phyloP scores from a whole-genome alignment of 2,113 vertebrate genomes.

The Willisornis vidua region DNA sequence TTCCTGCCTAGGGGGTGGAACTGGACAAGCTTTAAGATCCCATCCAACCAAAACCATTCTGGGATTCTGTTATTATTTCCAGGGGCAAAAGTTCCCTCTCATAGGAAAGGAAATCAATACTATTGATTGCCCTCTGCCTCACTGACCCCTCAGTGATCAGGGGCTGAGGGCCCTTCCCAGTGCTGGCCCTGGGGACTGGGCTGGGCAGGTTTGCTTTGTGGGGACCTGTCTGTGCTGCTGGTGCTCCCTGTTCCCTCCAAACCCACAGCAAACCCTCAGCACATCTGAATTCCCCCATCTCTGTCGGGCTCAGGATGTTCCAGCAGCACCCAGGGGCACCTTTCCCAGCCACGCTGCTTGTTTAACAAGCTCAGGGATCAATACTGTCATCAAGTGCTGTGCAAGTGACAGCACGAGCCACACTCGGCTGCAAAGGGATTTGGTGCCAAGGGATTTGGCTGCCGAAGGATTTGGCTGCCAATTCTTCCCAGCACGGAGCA shows the following conservation, averaged over 20 bases:
- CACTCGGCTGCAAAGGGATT: not conserved
- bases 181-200: fast-evolving
- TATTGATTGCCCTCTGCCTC: not conserved
- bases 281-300: fast-evolving
- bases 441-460: not conserved
- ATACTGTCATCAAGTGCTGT: not conserved
- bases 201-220: not conserved
- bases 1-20: not conserved
- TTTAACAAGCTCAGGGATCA: not conserved
- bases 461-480: not conserved
- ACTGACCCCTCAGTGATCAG: fast-evolving
- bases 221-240: fast-evolving
- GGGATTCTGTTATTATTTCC: not conserved
- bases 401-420: fast-evolving
- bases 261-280: not conserved
- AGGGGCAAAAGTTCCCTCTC: not conserved
- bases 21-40: not conserved
- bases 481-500: not conserved
- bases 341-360: not conserved
- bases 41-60: not conserved
- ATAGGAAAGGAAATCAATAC: not conserved
- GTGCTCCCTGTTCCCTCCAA: fast-evolving
- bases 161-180: not conserved
- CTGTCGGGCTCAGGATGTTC: not conserved
- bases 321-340: not conserved